Percentiles rank a stretch among this genome's conserved stretches.
Conservation (phyloP, 2,888 invertebrate genomes). For the Cheilosia grossa region DNA sequence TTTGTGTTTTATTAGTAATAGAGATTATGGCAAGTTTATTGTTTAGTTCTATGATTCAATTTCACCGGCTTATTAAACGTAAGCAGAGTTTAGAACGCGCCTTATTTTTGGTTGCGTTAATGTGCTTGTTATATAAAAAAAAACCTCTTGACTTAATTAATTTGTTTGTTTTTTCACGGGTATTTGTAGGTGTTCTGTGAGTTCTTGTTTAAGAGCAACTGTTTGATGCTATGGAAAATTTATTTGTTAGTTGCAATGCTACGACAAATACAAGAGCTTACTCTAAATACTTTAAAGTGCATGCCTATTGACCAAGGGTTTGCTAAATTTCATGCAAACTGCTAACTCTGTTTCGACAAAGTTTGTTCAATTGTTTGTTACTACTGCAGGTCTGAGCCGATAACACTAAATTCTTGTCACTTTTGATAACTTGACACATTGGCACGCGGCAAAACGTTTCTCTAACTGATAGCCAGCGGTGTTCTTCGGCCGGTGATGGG, state of each 20-base stretch:
- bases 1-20: conserved; percentile 6
- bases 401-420: neutral
- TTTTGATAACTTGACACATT: neutral
- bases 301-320: too few relatives aligned
- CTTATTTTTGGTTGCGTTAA: too few relatives aligned
- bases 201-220: too few relatives aligned
- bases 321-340: neutral
- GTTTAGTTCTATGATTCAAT: neutral
- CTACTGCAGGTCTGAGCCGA: conserved; percentile 11
- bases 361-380: neutral
- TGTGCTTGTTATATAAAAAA: conserved; percentile 17
- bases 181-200: conserved; percentile 41
- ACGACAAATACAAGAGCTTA: too few relatives aligned
- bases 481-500: too few relatives aligned
- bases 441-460: neutral
- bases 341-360: neutral
- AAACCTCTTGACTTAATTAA: conserved; percentile 7
- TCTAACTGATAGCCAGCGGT: too few relatives aligned
- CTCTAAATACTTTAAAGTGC: too few relatives aligned
- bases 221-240: neutral
- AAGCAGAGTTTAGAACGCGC: neutral
- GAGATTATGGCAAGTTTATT: neutral
- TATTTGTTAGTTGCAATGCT: too few relatives aligned
- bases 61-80: neutral
- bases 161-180: conserved; percentile 17